These are phyloP conservation scores for Sander lucioperca DNA, from an alignment of 2,113 vertebrate genomes.

Conservation along the genomic window DNA sequence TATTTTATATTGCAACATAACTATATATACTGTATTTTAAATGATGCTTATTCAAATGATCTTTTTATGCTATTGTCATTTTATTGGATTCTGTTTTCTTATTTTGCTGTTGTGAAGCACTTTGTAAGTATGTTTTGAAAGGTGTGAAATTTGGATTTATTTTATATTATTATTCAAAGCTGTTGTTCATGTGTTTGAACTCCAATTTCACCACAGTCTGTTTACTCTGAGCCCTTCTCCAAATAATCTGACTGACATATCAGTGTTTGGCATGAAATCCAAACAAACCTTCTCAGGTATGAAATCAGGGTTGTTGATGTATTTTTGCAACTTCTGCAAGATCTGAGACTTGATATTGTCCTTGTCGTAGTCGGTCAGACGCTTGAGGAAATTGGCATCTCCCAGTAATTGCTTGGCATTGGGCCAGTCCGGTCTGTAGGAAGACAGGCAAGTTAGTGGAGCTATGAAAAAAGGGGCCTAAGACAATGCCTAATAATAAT, in stretches of 20 bases:
- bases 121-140: too few relatives aligned
- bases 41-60: too few relatives aligned
- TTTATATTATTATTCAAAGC: too few relatives aligned
- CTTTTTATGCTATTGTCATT: too few relatives aligned
- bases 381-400: conserved; percentile 87
- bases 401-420: conserved; percentile 89
- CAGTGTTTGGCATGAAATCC: background rate
- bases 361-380: conserved; percentile 87
- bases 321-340: conserved; percentile 87
- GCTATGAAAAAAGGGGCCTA: background rate
- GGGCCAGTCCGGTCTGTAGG: conserved; percentile 87
- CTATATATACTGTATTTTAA: too few relatives aligned
- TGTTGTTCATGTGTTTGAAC: background rate
- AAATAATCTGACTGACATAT: background rate
- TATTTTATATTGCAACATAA: too few relatives aligned
- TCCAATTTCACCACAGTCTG: background rate
- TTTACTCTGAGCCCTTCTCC: background rate
- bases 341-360: conserved; percentile 88
- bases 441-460: conserved; percentile 21
- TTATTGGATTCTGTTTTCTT: too few relatives aligned
- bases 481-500: background rate
- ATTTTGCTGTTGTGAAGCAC: too few relatives aligned
- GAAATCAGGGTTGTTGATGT: conserved; percentile 89
- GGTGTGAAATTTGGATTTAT: too few relatives aligned
- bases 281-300: conserved; percentile 85